Evolutionary conservation across 2,888 invertebrate genomes (phyloP).

Genomic region (Eupeodes luniger): DNA sequence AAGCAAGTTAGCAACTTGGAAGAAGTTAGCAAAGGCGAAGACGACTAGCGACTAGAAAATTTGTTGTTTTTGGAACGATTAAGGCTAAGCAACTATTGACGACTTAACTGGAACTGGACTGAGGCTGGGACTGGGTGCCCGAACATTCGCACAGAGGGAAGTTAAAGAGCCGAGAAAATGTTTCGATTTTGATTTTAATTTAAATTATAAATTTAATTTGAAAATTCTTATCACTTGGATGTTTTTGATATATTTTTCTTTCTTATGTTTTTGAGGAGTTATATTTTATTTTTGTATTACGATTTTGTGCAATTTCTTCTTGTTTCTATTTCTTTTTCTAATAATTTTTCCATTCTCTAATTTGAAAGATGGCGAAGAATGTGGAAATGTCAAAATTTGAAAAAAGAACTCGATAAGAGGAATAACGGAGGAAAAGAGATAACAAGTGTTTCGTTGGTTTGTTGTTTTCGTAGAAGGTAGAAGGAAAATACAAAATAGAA

Average conservation of each 20-base stretch:
- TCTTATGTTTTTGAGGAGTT: slow-evolving; percentile 4
- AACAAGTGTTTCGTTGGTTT: slow-evolving; percentile 57
- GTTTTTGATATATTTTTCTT: background rate
- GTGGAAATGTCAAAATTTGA: slow-evolving; percentile 64
- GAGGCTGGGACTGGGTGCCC: background rate
- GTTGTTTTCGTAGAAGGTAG: slow-evolving; percentile 53
- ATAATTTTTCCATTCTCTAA: slow-evolving; percentile 43
- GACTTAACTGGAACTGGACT: no score
- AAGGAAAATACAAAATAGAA: slow-evolving; percentile 25
- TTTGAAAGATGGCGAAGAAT: slow-evolving; percentile 70
- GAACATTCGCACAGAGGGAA: background rate
- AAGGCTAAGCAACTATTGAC: no score
- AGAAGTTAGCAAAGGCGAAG: background rate
- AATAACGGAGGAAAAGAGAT: slow-evolving; percentile 55
- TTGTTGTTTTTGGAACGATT: no score
- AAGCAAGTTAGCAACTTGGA: slow-evolving; percentile 20
- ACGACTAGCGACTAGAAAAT: no score
- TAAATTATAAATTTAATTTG: background rate
- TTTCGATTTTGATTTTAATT: background rate
- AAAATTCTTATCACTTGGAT: slow-evolving; percentile 19
- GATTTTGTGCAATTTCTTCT: slow-evolving; percentile 63
- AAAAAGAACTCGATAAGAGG: background rate
- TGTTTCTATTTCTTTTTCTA: slow-evolving; percentile 55
- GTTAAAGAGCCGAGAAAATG: background rate
- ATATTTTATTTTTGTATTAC: slow-evolving; percentile 21